Evolutionary conservation across 1,140 invertebrate species (phyloP).

Genomic region (Cotesia vestalis): DNA sequence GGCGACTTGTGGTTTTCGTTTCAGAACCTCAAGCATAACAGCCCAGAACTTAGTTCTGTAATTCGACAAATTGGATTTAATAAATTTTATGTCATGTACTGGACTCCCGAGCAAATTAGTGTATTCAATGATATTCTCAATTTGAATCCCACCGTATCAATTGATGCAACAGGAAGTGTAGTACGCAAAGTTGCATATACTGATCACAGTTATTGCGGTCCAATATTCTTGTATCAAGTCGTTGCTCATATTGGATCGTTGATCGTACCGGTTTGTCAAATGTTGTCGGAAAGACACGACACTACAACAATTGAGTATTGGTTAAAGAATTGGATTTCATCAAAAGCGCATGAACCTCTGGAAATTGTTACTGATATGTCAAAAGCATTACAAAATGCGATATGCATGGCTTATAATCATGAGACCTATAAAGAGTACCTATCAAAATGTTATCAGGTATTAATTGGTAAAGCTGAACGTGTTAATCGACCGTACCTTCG

Average conservation of each 20-base stretch:
- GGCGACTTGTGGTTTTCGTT: neutral
- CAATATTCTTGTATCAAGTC: slow-evolving; percentile 1
- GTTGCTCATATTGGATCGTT: neutral
- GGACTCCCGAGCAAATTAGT: neutral
- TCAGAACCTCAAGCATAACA: neutral
- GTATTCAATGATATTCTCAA: neutral
- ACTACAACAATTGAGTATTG: too few relatives aligned
- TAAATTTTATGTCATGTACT: slow-evolving; percentile 11
- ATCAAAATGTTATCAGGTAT: too few relatives aligned
- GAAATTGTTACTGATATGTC: too few relatives aligned
- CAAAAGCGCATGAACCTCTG: too few relatives aligned
- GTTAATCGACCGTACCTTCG: too few relatives aligned
- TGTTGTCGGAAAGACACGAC: neutral
- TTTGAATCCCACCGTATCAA: neutral
- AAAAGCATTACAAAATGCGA: too few relatives aligned
- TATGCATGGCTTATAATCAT: too few relatives aligned
- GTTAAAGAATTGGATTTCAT: too few relatives aligned
- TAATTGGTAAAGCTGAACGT: too few relatives aligned
- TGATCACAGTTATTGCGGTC: neutral
- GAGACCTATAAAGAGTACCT: too few relatives aligned
- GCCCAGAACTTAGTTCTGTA: neutral
- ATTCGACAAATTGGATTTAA: slow-evolving; percentile 1
- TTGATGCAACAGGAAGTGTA: slow-evolving; percentile 3
- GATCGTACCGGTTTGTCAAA: neutral
- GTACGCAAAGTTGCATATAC: neutral